phyloP scores from a whole-genome alignment of 2,113 vertebrate genomes.

The Psammodynastes pulverulentus region DNA sequence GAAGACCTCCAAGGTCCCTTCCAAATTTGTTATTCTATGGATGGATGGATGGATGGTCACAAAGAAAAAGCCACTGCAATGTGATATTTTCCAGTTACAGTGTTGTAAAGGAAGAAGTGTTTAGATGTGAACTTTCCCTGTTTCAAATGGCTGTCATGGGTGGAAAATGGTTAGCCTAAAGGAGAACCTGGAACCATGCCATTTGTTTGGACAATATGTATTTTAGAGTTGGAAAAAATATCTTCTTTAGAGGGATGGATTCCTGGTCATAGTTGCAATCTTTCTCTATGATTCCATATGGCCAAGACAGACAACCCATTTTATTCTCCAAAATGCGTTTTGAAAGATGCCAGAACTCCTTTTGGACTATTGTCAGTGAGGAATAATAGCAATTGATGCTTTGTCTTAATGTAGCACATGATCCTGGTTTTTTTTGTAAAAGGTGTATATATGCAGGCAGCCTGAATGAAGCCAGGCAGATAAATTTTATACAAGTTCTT shows the following conservation, averaged over 20 bases:
- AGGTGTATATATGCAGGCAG: neutral
- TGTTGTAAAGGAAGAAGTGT: neutral
- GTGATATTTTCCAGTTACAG: neutral
- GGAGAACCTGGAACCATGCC: neutral
- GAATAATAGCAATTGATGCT: neutral
- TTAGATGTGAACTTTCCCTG: neutral
- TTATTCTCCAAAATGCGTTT: neutral
- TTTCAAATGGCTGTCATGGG: neutral
- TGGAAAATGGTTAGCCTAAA: neutral
- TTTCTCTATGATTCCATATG: neutral
- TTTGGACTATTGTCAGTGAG: neutral
- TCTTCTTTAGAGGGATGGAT: neutral
- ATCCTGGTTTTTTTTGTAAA: neutral
- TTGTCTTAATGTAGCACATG: neutral
- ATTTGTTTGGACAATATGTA: neutral
- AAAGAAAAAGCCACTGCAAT: neutral
- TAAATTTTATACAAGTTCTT: neutral
- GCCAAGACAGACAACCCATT: neutral
- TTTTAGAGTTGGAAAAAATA: neutral
- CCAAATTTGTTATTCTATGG: no score
- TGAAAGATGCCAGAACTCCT: neutral
- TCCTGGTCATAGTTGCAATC: neutral
- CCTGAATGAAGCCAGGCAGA: neutral
- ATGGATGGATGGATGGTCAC: no score
- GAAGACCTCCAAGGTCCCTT: no score